Evolutionary conservation across 2,113 vertebrate genomes (phyloP), one percentile per base, ranked within the genome.

Genomic region (Hemichromis elongatus): DNA sequence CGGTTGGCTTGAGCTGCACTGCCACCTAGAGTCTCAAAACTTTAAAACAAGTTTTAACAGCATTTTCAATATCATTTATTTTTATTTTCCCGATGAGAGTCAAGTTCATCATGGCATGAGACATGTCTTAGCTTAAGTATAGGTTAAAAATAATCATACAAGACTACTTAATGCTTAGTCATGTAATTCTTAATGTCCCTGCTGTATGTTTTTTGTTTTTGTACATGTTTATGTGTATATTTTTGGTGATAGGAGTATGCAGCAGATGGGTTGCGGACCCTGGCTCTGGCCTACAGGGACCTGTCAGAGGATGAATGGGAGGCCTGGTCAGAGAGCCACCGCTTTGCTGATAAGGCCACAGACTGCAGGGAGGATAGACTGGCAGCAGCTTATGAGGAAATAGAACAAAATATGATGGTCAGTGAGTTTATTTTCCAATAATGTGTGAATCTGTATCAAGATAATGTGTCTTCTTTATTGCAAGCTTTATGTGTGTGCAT

Each of bases 321-420:
- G 87, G 91, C 94, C 1, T 99, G 98, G 98, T 94, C 97, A 0
- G 92, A 96, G 89, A 94, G 94, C 16, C 96, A 97, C 70, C 95
- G 91, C 6, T 92, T 89, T 1, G 98, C 97, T 1, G 95, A 96
- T 73, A 94, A 94, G 5, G 96, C 96, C 24, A 68, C 90, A 1
- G 96, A 97, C 89, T 96, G 92, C 88, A 96, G 95, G 9, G 98
- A 99, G 24, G 98, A 98, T 85, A 89, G 95, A 5, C 90, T 99
- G 90, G 97, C 97, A 9, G 96, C 93, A 3, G 82, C 97, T n/a
- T 99, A 99, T 0, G 98, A 98, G 4, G 96, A 98, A 84, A 97
- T 99, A 4, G 98, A 99, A 87, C 97, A 96, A 2, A 95, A 99
- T 86, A 97, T 99, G 98, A 96, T 96, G 97, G 98, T 99, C 89